These are phyloP conservation scores for Orthonevra nobilis DNA, from an alignment of 2,888 invertebrate species.

Conservation along the genomic window DNA sequence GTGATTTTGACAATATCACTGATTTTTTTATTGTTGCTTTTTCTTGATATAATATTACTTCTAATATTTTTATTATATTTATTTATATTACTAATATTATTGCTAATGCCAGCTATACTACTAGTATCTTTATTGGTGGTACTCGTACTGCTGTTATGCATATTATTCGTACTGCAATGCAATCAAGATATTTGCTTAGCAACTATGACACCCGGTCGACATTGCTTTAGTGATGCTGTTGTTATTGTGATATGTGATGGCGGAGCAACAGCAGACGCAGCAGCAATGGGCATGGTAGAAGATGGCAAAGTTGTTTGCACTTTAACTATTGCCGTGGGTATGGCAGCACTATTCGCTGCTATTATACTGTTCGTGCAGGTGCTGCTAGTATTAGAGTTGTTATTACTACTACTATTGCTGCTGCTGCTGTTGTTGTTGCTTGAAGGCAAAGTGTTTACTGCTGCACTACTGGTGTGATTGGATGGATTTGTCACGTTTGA, in stretches of 20 bases:
- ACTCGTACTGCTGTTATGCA: slow-evolving; percentile 61
- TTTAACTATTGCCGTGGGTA: slow-evolving; percentile 78
- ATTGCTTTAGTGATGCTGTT: slow-evolving; percentile 82
- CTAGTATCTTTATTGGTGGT: slow-evolving; percentile 69
- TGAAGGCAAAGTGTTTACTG: slow-evolving; percentile 61
- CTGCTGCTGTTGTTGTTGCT: slow-evolving; percentile 70
- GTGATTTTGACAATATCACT: slow-evolving; percentile 54
- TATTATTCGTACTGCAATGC: slow-evolving; percentile 71
- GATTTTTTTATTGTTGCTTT: slow-evolving; percentile 67
- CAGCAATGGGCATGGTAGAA: slow-evolving; percentile 52
- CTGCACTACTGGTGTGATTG: slow-evolving; percentile 61
- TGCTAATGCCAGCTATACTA: slow-evolving; percentile 66
- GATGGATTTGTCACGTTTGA: slow-evolving; percentile 49
- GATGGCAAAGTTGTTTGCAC: slow-evolving; percentile 74
- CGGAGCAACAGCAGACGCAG: slow-evolving; percentile 53
- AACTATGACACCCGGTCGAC: slow-evolving; percentile 94
- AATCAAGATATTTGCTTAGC: slow-evolving; percentile 91
- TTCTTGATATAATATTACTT: slow-evolving; percentile 61
- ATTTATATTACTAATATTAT: slow-evolving; percentile 65
- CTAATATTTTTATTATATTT: slow-evolving; percentile 63
- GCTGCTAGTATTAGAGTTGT: slow-evolving; percentile 62
- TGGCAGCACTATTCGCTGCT: slow-evolving; percentile 60
- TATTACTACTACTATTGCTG: slow-evolving; percentile 56
- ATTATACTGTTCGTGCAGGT: slow-evolving; percentile 60
- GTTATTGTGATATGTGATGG: slow-evolving; percentile 77